Percentiles rank a stretch among this genome's conserved stretches.
Conservation (phyloP, 1,140 invertebrate genomes). For the Aphaenogaster floridana region DNA sequence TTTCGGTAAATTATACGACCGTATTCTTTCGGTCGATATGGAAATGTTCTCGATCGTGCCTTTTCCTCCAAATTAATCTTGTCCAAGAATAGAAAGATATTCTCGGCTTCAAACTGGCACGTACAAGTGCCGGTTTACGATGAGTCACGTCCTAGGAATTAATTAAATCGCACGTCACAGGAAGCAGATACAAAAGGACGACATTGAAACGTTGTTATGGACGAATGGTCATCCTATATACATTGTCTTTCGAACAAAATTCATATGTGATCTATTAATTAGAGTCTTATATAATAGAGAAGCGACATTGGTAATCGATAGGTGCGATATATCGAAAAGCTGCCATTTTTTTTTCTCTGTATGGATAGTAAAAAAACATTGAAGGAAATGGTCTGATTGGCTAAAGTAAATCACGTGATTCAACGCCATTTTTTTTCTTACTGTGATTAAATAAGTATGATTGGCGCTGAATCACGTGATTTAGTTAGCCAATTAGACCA, state of each 20-base stretch:
- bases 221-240: slow-evolving; percentile 12
- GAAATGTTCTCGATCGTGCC: slow-evolving; percentile 5
- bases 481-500: no score
- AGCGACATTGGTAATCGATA: no score
- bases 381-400: no score
- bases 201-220: slow-evolving; percentile 63
- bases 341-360: no score
- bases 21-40: neutral
- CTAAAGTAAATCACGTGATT: no score
- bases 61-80: slow-evolving; percentile 47
- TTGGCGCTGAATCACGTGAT: no score
- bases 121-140: slow-evolving; percentile 53
- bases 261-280: slow-evolving; percentile 9
- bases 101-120: slow-evolving; percentile 17
- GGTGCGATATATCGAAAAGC: no score
- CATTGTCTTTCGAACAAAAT: slow-evolving; percentile 50
- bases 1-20: neutral
- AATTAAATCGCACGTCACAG: slow-evolving; percentile 68
- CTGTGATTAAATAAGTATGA: no score
- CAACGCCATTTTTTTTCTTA: no score
- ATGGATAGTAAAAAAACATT: no score
- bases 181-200: slow-evolving; percentile 59
- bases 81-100: slow-evolving; percentile 41
- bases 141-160: slow-evolving; percentile 70
- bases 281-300: no score